These are phyloP conservation scores for Tinamus guttatus DNA, from an alignment of 2,113 vertebrate species.

Conservation along the genomic window DNA sequence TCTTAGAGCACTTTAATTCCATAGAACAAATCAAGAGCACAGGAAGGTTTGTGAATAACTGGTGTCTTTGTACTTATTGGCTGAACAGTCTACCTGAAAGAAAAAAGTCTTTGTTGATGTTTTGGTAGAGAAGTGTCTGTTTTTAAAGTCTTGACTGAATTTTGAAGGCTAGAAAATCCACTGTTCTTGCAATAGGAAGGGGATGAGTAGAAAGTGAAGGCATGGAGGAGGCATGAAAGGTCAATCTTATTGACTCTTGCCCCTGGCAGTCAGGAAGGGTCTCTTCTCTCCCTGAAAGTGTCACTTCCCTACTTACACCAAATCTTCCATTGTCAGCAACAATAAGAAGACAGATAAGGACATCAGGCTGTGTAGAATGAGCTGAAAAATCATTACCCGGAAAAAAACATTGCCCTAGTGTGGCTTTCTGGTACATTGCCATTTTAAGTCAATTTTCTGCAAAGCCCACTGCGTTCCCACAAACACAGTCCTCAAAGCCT, in stretches of 20 bases:
- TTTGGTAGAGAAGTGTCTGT: not conserved
- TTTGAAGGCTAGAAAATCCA: not conserved
- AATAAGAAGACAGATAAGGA: fast-evolving
- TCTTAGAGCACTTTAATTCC: not conserved
- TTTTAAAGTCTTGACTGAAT: not conserved
- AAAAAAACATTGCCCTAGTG: not conserved
- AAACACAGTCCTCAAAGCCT: too few species aligned
- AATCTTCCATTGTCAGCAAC: not conserved
- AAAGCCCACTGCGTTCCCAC: too few species aligned
- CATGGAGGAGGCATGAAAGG: not conserved
- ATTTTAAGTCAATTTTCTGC: not conserved
- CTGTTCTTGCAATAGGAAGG: not conserved
- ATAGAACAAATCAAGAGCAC: not conserved
- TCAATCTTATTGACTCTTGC: not conserved
- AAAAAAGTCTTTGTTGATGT: not conserved
- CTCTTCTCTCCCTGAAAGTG: not conserved
- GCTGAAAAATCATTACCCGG: not conserved
- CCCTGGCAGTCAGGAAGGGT: not conserved
- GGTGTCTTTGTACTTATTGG: not conserved
- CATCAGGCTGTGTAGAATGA: not conserved
- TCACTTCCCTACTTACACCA: not conserved
- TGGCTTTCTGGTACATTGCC: not conserved
- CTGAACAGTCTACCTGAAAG: not conserved
- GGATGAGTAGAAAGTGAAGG: not conserved
- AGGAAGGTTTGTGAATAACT: not conserved